A percentile compares a stretch with the other conserved stretches of the same genome.
These are phyloP conservation scores for Cerastoderma edule DNA, from an alignment of 2,888 invertebrate species.

Conservation along the genomic window DNA sequence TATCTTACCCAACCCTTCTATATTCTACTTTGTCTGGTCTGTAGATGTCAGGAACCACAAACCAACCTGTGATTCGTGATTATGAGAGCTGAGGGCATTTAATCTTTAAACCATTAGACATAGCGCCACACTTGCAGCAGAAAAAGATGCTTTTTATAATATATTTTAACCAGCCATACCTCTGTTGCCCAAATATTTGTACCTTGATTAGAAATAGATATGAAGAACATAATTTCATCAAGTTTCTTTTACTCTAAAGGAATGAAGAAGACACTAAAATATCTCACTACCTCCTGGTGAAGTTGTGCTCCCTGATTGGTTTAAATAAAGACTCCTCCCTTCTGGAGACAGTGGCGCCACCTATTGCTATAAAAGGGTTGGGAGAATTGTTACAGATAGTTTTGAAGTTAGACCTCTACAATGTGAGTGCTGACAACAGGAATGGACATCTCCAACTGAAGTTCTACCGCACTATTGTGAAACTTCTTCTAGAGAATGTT, in stretches of 20 bases:
- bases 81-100: slow-evolving; percentile 10
- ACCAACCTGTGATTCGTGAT: background rate
- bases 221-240: too few relatives aligned
- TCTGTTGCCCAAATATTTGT: too few relatives aligned
- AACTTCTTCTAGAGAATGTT: slow-evolving; percentile 39
- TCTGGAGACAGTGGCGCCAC: slow-evolving; percentile 29
- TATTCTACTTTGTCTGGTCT: background rate
- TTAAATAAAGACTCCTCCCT: slow-evolving; percentile 36
- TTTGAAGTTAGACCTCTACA: slow-evolving; percentile 57
- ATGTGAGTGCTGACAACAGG: slow-evolving; percentile 55
- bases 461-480: slow-evolving; percentile 59
- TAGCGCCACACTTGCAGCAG: too few relatives aligned
- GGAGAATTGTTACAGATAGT: slow-evolving; percentile 44
- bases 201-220: too few relatives aligned
- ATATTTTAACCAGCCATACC: too few relatives aligned
- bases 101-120: too few relatives aligned
- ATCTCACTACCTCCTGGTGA: slow-evolving; percentile 44
- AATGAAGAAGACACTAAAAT: slow-evolving; percentile 14
- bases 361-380: slow-evolving; percentile 39
- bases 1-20: background rate
- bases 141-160: too few relatives aligned
- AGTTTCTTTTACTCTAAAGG: background rate
- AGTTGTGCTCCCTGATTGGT: slow-evolving; percentile 60
- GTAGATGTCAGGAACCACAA: background rate
- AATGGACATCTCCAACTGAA: slow-evolving; percentile 50